Conservation (phyloP, 1,140 invertebrate genomes). For the Solen grandis region DNA sequence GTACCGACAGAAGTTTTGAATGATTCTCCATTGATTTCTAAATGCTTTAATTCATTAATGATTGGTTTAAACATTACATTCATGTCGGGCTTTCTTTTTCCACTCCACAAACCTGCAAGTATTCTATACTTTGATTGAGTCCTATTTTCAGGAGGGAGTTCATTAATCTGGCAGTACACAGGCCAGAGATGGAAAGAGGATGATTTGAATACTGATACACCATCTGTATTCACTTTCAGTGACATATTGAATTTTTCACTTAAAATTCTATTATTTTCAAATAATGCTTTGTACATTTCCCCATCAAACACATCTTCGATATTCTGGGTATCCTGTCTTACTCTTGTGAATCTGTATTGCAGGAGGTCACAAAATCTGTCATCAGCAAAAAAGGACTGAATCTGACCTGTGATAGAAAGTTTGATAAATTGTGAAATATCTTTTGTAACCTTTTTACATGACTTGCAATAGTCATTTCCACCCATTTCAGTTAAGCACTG, state of each 20-base stretch:
- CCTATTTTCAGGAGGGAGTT: background rate
- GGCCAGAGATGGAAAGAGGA: background rate
- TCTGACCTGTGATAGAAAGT: too few species aligned
- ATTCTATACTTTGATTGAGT: background rate
- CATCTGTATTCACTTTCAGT: slow-evolving; percentile 10
- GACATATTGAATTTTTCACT: background rate
- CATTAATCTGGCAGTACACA: background rate
- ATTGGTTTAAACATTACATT: background rate
- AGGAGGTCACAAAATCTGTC: too few species aligned
- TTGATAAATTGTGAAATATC: too few species aligned
- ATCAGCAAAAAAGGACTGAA: too few species aligned
- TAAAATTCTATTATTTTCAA: background rate
- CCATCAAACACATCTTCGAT: slow-evolving; percentile 1
- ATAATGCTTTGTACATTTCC: background rate
- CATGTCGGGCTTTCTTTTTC: background rate
- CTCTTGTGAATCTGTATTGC: too few species aligned
- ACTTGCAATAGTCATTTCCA: too few species aligned
- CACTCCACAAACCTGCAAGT: slow-evolving; percentile 13
- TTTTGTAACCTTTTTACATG: too few species aligned
- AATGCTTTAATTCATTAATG: background rate
- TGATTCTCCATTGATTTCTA: background rate
- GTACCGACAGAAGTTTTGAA: background rate
- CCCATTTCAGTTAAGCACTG: too few species aligned
- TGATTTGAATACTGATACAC: slow-evolving; percentile 15
- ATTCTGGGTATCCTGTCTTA: too few species aligned